Evolutionary conservation across 1,140 invertebrate species (phyloP).

Genomic region (Rhynchophorus ferrugineus): DNA sequence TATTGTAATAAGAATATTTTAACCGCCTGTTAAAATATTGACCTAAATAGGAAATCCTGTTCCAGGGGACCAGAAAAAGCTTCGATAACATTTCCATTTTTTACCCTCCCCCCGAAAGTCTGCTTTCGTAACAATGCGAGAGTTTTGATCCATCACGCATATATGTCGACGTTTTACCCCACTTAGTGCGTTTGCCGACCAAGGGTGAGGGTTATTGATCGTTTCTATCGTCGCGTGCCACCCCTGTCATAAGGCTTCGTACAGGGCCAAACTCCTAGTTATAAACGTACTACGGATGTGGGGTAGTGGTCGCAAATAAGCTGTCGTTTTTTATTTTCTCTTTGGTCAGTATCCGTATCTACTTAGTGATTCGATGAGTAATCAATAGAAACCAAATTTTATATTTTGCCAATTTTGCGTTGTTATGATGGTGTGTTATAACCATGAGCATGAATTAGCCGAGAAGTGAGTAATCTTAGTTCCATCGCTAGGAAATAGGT

Average conservation of each 20-base stretch:
- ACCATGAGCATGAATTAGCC: slow-evolving; percentile 18
- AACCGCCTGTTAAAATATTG: too few relatives aligned
- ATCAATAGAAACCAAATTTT: background rate
- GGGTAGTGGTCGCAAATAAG: background rate
- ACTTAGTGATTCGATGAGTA: background rate
- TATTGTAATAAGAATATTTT: too few relatives aligned
- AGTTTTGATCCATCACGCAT: too few relatives aligned
- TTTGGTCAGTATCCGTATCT: background rate
- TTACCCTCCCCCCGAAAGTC: too few relatives aligned
- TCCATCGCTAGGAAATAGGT: too few relatives aligned
- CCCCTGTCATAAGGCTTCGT: background rate
- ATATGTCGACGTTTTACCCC: slow-evolving; percentile 7
- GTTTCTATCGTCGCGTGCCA: slow-evolving; percentile 6
- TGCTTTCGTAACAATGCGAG: too few relatives aligned
- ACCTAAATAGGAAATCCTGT: too few relatives aligned
- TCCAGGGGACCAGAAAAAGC: too few relatives aligned
- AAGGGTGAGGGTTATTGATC: slow-evolving; percentile 16
- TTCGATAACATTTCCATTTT: too few relatives aligned
- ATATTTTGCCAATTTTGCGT: background rate
- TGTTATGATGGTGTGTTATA: slow-evolving; percentile 25
- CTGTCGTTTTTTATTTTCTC: background rate
- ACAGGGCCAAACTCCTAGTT: background rate
- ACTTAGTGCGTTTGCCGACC: background rate
- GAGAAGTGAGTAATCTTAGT: slow-evolving; percentile 16
- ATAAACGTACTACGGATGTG: background rate